Evolutionary conservation across 2,113 vertebrate species (phyloP).

Genomic region (Oostethus manadensis): DNA sequence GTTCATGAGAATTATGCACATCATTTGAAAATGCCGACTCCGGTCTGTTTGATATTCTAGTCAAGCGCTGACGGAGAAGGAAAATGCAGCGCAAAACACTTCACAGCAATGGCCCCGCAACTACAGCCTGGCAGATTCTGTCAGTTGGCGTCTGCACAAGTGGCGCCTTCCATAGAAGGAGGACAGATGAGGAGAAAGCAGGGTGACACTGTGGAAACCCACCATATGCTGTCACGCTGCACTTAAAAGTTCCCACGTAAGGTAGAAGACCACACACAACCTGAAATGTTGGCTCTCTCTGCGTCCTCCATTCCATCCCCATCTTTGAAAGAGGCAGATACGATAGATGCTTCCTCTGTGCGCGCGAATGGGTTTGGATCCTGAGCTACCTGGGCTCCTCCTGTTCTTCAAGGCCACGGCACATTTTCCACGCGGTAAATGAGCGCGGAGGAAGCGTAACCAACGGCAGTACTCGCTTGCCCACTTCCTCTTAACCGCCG

Average conservation of each 20-base stretch:
- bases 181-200: neutral
- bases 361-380: neutral
- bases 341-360: neutral
- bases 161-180: neutral
- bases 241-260: neutral
- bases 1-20: neutral
- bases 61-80: neutral
- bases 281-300: neutral
- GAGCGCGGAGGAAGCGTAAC: conserved; percentile 12
- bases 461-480: conserved; percentile 1
- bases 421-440: neutral
- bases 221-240: neutral
- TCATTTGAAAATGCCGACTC: neutral
- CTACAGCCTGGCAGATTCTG: neutral
- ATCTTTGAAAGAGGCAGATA: neutral
- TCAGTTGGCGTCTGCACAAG: neutral
- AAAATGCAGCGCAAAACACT: too few relatives aligned
- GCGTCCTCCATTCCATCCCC: neutral
- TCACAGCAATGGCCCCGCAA: neutral
- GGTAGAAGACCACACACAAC: neutral
- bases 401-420: neutral
- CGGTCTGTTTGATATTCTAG: neutral
- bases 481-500: conserved; percentile 55
- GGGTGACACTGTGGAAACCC: neutral
- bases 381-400: neutral